Evolutionary conservation across 37 sponge, comb jelly and placozoan genomes (phyloP).

Genomic region (Cladorhizidae sp.): DNA sequence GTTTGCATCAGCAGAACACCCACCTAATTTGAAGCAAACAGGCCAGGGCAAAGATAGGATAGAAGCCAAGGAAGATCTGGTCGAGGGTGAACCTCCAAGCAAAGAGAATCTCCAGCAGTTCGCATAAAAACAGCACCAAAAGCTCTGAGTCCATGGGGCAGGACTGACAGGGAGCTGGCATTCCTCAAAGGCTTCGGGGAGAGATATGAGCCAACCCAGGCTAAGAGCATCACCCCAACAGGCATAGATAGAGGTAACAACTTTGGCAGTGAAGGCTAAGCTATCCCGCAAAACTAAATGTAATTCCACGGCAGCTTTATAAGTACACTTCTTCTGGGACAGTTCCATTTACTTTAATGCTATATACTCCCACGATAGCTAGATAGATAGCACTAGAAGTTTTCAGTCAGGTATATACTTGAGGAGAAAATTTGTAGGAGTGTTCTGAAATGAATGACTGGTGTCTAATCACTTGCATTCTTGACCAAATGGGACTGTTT

Average conservation of each 20-base stretch:
- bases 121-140: conserved; percentile 62
- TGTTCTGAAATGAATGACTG: too few species aligned
- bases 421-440: too few species aligned
- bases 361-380: not conserved
- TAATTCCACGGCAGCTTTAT: not conserved
- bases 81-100: conserved; percentile 51
- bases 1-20: conserved; percentile 45
- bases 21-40: conserved; percentile 37
- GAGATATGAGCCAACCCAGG: not conserved
- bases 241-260: not conserved
- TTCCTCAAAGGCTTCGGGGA: not conserved
- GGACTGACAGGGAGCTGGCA: conserved; percentile 21
- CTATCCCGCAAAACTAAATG: not conserved
- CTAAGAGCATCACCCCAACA: conserved; percentile 18
- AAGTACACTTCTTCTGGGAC: not conserved
- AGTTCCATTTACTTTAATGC: conserved; percentile 4
- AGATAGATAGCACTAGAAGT: not conserved
- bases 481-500: too few species aligned
- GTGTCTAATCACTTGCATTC: too few species aligned
- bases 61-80: conserved; percentile 21
- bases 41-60: conserved; percentile 9
- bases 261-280: not conserved
- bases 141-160: conserved; percentile 44
- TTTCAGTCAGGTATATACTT: too few species aligned
- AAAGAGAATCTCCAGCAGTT: conserved; percentile 42